These are phyloP conservation scores for Ornithoptera alexandrae DNA, from an alignment of 2,888 invertebrate species.

Conservation along the genomic window DNA sequence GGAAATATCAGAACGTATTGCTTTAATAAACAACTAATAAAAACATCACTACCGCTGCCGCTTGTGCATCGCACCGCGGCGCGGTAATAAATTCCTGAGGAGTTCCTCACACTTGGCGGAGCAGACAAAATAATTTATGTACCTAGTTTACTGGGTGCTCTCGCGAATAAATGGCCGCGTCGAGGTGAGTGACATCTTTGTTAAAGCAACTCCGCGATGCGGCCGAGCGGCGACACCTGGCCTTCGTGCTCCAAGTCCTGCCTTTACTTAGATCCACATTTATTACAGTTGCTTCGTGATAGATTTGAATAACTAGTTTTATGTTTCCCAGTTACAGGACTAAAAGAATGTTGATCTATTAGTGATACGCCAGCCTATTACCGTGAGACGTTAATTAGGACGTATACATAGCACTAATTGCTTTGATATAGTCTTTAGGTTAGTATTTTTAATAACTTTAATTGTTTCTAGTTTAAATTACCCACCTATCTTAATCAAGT, in stretches of 20 bases:
- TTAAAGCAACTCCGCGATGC: slow-evolving; percentile 43
- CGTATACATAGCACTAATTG: too few relatives aligned
- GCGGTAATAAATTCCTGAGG: slow-evolving; percentile 72
- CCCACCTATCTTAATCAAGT: too few relatives aligned
- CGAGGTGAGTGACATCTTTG: slow-evolving; percentile 75
- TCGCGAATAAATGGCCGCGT: slow-evolving; percentile 66
- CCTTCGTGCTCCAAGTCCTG: neutral
- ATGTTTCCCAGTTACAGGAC: too few relatives aligned
- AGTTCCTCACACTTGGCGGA: slow-evolving; percentile 74
- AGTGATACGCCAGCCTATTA: too few relatives aligned
- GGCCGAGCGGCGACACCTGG: slow-evolving; percentile 16
- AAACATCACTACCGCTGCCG: slow-evolving; percentile 35
- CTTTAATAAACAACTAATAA: too few relatives aligned
- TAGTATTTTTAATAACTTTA: too few relatives aligned
- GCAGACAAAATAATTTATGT: slow-evolving; percentile 79
- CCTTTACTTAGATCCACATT: neutral
- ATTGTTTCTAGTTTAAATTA: too few relatives aligned
- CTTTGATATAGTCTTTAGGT: too few relatives aligned
- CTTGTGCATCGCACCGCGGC: slow-evolving; percentile 38
- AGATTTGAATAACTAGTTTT: neutral
- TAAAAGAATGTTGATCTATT: too few relatives aligned
- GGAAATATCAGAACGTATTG: too few relatives aligned
- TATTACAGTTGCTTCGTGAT: neutral
- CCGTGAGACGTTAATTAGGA: too few relatives aligned
- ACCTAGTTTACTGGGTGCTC: slow-evolving; percentile 76